These are phyloP conservation scores for Sus scrofa DNA, from an alignment of 2,113 vertebrate genomes.

Conservation along the genomic window T2T-Sscrofa CM000816.6:30566001-30566500, in stretches of 20 bases:
- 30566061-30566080: neutral
- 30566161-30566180: neutral
- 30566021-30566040: neutral
- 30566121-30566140: neutral
- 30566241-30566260: too few species aligned
- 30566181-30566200: neutral
- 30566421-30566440: neutral
- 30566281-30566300: too few species aligned
- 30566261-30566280: too few species aligned
- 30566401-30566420: neutral
- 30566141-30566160: neutral
- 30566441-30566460: neutral
- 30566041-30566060: neutral
- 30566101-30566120: constrained; percentile 2
- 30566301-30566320: too few species aligned
- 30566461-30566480: neutral
- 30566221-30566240: too few species aligned
- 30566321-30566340: too few species aligned
- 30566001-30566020: neutral
- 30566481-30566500: neutral
- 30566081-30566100: neutral
- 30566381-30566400: neutral
- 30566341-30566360: too few species aligned
- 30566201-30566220: neutral
- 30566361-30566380: too few species aligned